Base-by-base conservation (phyloP, 1,140 invertebrate genomes). In the Mizuhopecten yessoensis region DNA sequence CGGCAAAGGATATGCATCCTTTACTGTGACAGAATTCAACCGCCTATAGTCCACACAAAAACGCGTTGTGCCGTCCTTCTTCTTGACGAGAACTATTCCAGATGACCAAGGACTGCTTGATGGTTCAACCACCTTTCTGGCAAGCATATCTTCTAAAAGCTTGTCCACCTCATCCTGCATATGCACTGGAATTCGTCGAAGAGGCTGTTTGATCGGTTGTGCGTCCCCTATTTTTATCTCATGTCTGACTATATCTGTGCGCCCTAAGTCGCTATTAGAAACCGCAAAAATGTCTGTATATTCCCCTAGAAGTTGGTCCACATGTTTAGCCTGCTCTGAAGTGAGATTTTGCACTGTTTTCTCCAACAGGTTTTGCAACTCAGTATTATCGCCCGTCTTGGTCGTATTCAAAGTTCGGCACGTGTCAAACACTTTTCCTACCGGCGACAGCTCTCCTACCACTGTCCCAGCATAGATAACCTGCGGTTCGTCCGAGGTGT, bases 81-180 rank as follows among this genome's bases (percentile, higher is more conserved):
- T 97, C n/a, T 94, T 34, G 0, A 97, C 96, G 9, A 96, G 94
- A 5, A 97, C 97, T 13, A 97, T 92, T 0, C 97, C 96, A 5
- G 97, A 96, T 7, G 96, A 97, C 97, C 97, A 97, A 75, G 97
- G 95, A 11, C 95, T 96, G 91, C 91, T 89, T 86, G 96, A 94
- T 88, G 94, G 94, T 88, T 93, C 88, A 36, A 97, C 96, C 17
- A 96, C 93, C 86, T 95, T 88, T 39, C 95, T 92, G 29, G 90
- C 34, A 34, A 95, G 93, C 87, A 97, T 92, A 23, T 93, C 34
- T 3, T 57, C 90, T 34, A 93, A 11, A 13, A 91, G 57, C 17
- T 86, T 33, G 33, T 89, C 87, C 33, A 90, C 88, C 17, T 91
- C 86, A 10, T 49, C 20, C 1, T 15, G 45, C 45, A 23, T 49